Conservation (phyloP, 2,797 vertebrate genomes). For the Gobionotothen gibberifrons region DNA sequence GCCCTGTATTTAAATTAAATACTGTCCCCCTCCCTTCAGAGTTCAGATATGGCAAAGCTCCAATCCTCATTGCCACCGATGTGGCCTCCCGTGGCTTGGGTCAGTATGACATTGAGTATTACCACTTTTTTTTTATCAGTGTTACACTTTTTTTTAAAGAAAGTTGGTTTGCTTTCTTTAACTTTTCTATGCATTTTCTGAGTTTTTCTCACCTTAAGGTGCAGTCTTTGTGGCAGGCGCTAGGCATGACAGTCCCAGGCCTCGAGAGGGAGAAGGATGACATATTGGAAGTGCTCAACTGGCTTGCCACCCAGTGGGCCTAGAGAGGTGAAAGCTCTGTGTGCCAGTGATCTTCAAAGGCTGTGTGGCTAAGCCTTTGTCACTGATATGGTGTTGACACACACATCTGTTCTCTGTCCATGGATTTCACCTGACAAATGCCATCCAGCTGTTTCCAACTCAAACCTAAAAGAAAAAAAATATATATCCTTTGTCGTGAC, state of each 20-base stretch:
- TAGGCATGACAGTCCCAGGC: conserved; percentile 99
- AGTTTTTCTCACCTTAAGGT: conserved; percentile 99
- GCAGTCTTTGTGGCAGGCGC: conserved; percentile 99
- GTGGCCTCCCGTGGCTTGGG: conserved; percentile 98
- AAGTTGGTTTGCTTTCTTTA: conserved; percentile 99
- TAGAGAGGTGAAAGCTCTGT: conserved; percentile 98
- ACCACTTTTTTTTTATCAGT: conserved; percentile 65
- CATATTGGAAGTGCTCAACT: conserved; percentile 98
- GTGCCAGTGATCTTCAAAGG: conserved; percentile 99
- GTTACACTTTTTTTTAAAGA: conserved; percentile 92
- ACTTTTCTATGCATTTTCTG: conserved; percentile 98
- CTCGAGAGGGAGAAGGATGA: conserved; percentile 99
- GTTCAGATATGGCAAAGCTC: conserved; percentile 98
- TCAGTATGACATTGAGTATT: conserved; percentile 85
- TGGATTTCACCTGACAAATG: conserved; percentile 87
- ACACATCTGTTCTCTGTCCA: conserved; percentile 94
- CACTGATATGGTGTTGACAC: conserved; percentile 85
- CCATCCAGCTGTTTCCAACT: conserved; percentile 93
- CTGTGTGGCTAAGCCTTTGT: conserved; percentile 93
- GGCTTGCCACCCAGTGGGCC: conserved; percentile 98
- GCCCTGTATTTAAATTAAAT: conserved; percentile 1
- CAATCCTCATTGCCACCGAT: conserved; percentile 98
- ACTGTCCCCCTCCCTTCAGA: conserved; percentile 78
- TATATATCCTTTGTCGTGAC: conserved; percentile 81
- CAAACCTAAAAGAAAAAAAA: conserved; percentile 72